A percentile compares a stretch with the other conserved stretches of the same genome.
phyloP scores from a whole-genome alignment of 1,140 invertebrate species.

The Euwallacea similis region DNA sequence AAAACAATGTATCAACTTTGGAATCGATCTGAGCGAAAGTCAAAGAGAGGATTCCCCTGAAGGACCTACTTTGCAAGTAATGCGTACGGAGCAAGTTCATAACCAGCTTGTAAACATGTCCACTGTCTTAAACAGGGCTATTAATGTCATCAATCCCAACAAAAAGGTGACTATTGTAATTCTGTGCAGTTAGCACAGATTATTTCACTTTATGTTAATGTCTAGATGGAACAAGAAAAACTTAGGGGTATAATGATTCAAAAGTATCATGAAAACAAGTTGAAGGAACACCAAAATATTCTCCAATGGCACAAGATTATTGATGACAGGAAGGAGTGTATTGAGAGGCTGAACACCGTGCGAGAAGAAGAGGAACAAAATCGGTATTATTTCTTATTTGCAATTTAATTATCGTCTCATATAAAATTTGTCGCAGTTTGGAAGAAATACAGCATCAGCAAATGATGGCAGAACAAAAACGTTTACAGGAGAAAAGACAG shows the following conservation, averaged over 20 bases:
- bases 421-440: constrained; percentile 13
- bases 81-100: constrained; percentile 93
- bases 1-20: constrained; percentile 83
- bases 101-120: constrained; percentile 92
- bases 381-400: constrained; percentile 19
- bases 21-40: constrained; percentile 87
- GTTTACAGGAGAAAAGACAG: constrained; percentile 84
- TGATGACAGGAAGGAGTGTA: constrained; percentile 92
- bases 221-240: constrained; percentile 62
- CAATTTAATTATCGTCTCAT: background rate
- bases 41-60: constrained; percentile 92
- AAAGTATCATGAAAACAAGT: constrained; percentile 84
- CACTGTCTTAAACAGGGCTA: constrained; percentile 77
- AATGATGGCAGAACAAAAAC: constrained; percentile 81
- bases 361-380: constrained; percentile 87
- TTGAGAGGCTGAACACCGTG: constrained; percentile 88
- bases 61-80: constrained; percentile 89
- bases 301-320: constrained; percentile 92
- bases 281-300: constrained; percentile 84
- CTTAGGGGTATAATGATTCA: constrained; percentile 74
- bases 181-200: background rate
- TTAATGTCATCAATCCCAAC: constrained; percentile 79
- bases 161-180: constrained; percentile 55
- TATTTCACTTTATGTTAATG: background rate
- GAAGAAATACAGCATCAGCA: constrained; percentile 82